Base-by-base conservation (phyloP, 2,113 vertebrate genomes). In the Bambusicola thoracicus region DNA sequence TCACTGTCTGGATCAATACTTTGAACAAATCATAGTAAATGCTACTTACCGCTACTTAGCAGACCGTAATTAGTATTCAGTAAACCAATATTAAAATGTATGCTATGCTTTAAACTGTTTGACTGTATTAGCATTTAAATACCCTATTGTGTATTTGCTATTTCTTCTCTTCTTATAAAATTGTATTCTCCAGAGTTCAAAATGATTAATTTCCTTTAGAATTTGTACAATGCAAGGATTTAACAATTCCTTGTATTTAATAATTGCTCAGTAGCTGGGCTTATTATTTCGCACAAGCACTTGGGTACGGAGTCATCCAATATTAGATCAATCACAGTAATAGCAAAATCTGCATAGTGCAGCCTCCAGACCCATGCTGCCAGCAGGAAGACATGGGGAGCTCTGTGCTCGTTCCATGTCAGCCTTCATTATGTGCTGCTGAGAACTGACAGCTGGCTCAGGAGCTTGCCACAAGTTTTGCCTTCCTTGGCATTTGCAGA, bases 191-290 rank as follows among this genome's bases (percentile, higher is more conserved):
- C 88, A 86, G 95, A 95, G 91, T 96, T 97, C 83, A 94, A 85
- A 95, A 96, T 97, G 95, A 97, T 97, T 97, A 97, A 97, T 97
- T 97, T 97, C 94, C 93, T 96, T 96, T 96, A 95, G 95, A 97
- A 95, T 83, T 70, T 1, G 92, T 87, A 97, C 95, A 97, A 97
- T 96, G 92, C 84, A 55, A 90, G 96, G 95, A 97, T 96, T 97
- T 97, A 96, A 90, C 91, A 93, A 97, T 97, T 95, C 92, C 80
- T 96, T 94, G 86, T 96, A 89, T 97, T 95, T 93, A 96, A 92
- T 97, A 97, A 97, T 97, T 96, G 92, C 92, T 96, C 89, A 69
- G 90, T 95, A 94, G 95, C 96, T 90, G 46, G 86, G 85, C 94
- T 97, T 96, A 95, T 96, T 97, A 96, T 95, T 96, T 93, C 24